Evolutionary conservation across 2,888 invertebrate genomes (phyloP).

Genomic region (Hanleya hanleyi): DNA sequence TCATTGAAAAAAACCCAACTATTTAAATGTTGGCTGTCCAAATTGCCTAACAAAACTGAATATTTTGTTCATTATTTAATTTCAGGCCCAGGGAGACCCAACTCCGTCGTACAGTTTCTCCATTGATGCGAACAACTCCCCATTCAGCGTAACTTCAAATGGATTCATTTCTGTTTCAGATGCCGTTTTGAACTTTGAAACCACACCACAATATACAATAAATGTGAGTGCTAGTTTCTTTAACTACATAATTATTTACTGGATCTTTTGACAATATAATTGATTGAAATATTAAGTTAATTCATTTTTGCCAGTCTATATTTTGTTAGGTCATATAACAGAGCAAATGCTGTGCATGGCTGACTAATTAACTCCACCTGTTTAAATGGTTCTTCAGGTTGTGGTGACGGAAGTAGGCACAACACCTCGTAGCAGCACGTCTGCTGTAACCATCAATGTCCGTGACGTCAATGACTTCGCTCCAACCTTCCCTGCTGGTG

Average conservation of each 20-base stretch:
- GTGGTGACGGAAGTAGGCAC: conserved; percentile 48
- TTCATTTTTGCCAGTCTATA: no score
- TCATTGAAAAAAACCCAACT: no score
- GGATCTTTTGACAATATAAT: no score
- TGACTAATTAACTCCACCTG: no score
- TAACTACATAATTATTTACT: no score
- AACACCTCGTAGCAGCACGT: conserved; percentile 28
- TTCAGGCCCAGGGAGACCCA: conserved; percentile 34
- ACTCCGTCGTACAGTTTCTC: conserved; percentile 29
- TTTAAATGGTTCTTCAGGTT: conserved; percentile 48
- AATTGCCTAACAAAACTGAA: background rate
- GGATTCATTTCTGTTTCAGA: conserved; percentile 20
- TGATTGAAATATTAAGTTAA: no score
- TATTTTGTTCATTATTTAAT: conserved; percentile 5
- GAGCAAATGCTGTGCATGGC: no score
- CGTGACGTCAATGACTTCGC: conserved; percentile 60
- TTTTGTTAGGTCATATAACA: no score
- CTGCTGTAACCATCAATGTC: conserved; percentile 46
- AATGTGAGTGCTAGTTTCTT: conserved; percentile 22
- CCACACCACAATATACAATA: conserved; percentile 23
- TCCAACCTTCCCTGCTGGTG: conserved; percentile 47
- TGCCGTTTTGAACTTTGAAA: conserved; percentile 48
- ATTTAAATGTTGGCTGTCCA: no score
- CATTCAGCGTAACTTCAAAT: conserved; percentile 38
- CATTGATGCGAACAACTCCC: conserved; percentile 33